phyloP scores from a whole-genome alignment of 2,888 invertebrate species.

The Harpalus rufipes region DNA sequence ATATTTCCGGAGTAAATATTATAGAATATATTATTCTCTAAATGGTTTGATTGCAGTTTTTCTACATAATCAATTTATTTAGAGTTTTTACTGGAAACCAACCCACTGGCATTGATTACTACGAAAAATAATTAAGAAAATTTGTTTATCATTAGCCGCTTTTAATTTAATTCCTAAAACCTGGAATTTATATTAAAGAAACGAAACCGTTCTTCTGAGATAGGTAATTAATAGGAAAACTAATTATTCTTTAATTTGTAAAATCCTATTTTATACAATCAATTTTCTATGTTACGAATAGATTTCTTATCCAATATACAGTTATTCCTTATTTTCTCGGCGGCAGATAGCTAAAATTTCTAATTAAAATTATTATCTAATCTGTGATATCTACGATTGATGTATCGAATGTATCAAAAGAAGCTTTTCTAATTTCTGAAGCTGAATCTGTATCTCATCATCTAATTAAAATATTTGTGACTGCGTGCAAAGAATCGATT shows the following conservation, averaged over 20 bases:
- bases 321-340: conserved; percentile 14
- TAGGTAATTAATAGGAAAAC: conserved; percentile 7
- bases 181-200: too few relatives aligned
- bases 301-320: conserved; percentile 4
- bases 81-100: too few relatives aligned
- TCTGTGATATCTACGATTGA: conserved; percentile 35
- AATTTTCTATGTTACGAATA: neutral
- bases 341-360: conserved; percentile 3
- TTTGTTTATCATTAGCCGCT: too few relatives aligned
- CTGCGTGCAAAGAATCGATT: conserved; percentile 48
- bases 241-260: conserved; percentile 24
- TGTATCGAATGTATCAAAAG: conserved; percentile 49
- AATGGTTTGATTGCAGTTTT: too few relatives aligned
- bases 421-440: conserved; percentile 34
- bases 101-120: too few relatives aligned
- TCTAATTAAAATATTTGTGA: conserved; percentile 44
- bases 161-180: too few relatives aligned
- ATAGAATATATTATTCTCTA: too few relatives aligned
- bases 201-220: neutral
- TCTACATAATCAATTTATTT: too few relatives aligned
- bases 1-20: too few relatives aligned
- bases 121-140: too few relatives aligned
- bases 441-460: conserved; percentile 13
- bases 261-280: conserved; percentile 10
- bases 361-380: conserved; percentile 47